Conservation (phyloP, 2,113 vertebrate species). For the Bucco capensis region DNA sequence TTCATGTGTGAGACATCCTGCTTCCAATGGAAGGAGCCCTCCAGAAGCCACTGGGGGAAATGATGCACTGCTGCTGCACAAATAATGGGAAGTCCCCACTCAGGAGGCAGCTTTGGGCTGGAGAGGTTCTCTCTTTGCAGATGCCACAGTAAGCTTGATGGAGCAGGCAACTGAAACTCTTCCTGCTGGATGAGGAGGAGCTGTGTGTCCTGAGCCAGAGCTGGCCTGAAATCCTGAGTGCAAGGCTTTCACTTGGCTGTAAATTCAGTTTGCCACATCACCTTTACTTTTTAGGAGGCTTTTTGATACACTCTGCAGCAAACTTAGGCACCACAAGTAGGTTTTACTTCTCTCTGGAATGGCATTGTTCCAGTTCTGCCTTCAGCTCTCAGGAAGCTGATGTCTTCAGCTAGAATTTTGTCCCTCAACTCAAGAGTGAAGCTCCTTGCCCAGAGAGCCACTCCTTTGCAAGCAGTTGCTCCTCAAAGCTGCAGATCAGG, state of each 20-base stretch:
- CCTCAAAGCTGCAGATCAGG: neutral
- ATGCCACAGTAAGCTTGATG: neutral
- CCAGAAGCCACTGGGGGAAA: neutral
- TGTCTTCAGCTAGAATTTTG: too few species aligned
- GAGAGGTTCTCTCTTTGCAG: neutral
- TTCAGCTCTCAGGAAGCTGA: too few species aligned
- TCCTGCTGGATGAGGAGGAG: neutral
- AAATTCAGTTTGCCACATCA: neutral
- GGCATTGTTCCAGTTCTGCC: too few species aligned
- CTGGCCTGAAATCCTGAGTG: neutral
- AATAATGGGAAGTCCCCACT: neutral
- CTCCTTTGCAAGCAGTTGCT: neutral
- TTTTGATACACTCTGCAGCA: neutral
- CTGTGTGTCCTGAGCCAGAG: neutral
- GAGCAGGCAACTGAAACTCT: neutral
- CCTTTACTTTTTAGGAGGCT: neutral
- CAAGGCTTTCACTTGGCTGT: neutral
- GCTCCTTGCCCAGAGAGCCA: too few species aligned
- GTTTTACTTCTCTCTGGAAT: neutral
- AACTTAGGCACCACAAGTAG: neutral
- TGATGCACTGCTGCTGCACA: neutral
- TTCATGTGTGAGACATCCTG: constrained; percentile 13
- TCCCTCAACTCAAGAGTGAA: too few species aligned
- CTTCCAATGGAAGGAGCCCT: constrained; percentile 16
- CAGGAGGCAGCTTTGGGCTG: neutral